A percentile compares a stretch with the other conserved stretches of the same genome.
Conservation (phyloP, 2,888 invertebrate genomes). For the Drosophila emarginata region DNA sequence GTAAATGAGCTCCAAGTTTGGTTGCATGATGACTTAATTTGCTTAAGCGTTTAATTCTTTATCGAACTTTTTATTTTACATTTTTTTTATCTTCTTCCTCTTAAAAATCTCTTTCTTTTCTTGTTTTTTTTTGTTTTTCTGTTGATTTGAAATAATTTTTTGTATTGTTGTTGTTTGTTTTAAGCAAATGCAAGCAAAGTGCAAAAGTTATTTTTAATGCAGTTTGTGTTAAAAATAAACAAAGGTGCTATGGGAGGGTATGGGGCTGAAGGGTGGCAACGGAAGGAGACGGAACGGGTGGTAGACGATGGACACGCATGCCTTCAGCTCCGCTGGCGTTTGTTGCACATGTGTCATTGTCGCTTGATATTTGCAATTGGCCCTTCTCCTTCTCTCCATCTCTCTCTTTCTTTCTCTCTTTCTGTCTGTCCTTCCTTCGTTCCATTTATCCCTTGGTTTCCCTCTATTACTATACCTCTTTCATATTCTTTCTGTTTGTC, state of each 20-base stretch:
- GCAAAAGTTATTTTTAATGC: slow-evolving; percentile 58
- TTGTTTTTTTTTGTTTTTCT: slow-evolving; percentile 12
- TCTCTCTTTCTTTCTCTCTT: neutral
- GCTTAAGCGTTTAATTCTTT: slow-evolving; percentile 37
- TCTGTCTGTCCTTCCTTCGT: neutral
- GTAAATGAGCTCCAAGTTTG: slow-evolving; percentile 33
- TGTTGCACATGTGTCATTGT: slow-evolving; percentile 38
- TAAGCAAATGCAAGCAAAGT: slow-evolving; percentile 59
- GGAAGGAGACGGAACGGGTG: neutral
- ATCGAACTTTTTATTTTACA: slow-evolving; percentile 19
- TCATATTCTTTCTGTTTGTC: too few relatives aligned
- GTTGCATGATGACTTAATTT: slow-evolving; percentile 49
- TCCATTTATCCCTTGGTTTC: neutral
- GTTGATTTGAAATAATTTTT: slow-evolving; percentile 24
- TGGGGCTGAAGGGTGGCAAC: too few relatives aligned
- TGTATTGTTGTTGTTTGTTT: slow-evolving; percentile 21
- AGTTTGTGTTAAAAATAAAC: slow-evolving; percentile 61
- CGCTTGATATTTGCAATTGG: slow-evolving; percentile 15
- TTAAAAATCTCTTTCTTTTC: slow-evolving; percentile 15
- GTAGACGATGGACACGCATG: slow-evolving; percentile 56
- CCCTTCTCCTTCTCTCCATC: neutral
- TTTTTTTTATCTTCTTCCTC: slow-evolving; percentile 22
- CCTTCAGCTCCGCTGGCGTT: slow-evolving; percentile 42
- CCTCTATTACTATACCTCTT: neutral
- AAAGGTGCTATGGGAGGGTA: neutral